phyloP scores from a whole-genome alignment of 1,140 invertebrate genomes.

The Drosophila virilis region DNA sequence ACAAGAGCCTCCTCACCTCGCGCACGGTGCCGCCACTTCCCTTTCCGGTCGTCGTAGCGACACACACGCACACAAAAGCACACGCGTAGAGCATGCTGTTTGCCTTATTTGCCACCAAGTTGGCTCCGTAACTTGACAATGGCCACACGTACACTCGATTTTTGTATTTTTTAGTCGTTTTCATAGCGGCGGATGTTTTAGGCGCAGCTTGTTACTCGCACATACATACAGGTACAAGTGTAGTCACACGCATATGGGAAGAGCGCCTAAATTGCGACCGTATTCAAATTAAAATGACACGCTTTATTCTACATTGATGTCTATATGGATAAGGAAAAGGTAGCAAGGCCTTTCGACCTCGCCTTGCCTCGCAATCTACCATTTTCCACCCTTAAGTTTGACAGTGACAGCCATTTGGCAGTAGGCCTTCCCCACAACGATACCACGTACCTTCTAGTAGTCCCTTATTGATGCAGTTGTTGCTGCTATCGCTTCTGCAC shows the following conservation, averaged over 20 bases:
- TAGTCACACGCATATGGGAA: conserved; percentile 17
- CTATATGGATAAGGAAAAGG: not conserved
- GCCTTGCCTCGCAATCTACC: conserved; percentile 27
- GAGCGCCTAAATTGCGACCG: conserved; percentile 51
- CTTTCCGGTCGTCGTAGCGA: conserved; percentile 50
- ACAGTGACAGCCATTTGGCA: conserved; percentile 71
- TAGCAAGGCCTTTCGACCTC: conserved; percentile 51
- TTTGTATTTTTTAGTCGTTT: too few species aligned
- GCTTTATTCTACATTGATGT: conserved; percentile 81
- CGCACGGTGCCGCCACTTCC: conserved; percentile 45
- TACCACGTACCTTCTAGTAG: conserved; percentile 44
- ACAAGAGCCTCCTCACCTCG: conserved; percentile 8
- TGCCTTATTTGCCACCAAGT: conserved; percentile 26
- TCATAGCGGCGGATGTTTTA: too few species aligned
- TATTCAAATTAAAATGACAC: conserved; percentile 83
- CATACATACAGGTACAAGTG: too few species aligned
- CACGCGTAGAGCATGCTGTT: conserved; percentile 20
- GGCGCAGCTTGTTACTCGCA: too few species aligned
- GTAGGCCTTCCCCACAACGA: conserved; percentile 17
- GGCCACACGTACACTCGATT: conserved; percentile 58
- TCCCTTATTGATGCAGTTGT: conserved; percentile 22
- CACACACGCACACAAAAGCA: conserved; percentile 16
- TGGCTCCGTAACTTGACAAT: conserved; percentile 66
- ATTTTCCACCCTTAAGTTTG: conserved; percentile 67
- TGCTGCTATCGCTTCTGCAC: conserved; percentile 30